Evolutionary conservation across 2,888 invertebrate genomes (phyloP), one percentile per base, ranked within the genome.

Genomic region (Tigriopus californicus): DNA sequence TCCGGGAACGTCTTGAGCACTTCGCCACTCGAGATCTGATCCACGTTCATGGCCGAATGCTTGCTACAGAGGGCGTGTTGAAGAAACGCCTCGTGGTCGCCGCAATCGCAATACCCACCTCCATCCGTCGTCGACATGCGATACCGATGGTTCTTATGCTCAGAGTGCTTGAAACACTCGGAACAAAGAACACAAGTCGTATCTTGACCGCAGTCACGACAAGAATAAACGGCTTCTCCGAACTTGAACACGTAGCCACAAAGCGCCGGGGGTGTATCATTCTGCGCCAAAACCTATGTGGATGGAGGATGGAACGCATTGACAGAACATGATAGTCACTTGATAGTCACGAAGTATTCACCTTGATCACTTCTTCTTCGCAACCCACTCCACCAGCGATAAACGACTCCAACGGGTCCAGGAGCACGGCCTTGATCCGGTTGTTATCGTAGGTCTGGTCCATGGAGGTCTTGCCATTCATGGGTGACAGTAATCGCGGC

Each of bases 151-250:
- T 58, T 58, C 22, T 49, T 49, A 24, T 58, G 58, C 18, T 46
- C 40, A 18, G 44, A 44, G 33, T 51, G 18, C 13, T n/a, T 33
- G 40, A 58, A 58, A 18, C 58, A 58, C 6, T 18, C 44, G 18
- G 44, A 15, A 33, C 58, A 58, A n/a, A 58, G 25, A 10, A 58
- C 58, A 49, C 58, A 58, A 5, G 58, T 58, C 8, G 24, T 15
- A 48, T 58, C 58, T 33, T 58, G 46, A 11, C 49, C 58, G 40
- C 58, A 58, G 15, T 58, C 58, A 8, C 58, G 42, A 33, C 49
- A 58, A 15, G 18, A 24, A 49, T 58, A 58, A n/a, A 33, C 25
- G 8, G 58, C 25, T 25, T 40, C 25, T 1, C 46, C 46, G n/a
- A 15, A n/a, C n/a, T 18, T 18, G n/a, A 58, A 22, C 10, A 41